These are phyloP conservation scores for Drosophila nikananu DNA, from an alignment of 1,140 invertebrate genomes.

Conservation along the genomic window DNA sequence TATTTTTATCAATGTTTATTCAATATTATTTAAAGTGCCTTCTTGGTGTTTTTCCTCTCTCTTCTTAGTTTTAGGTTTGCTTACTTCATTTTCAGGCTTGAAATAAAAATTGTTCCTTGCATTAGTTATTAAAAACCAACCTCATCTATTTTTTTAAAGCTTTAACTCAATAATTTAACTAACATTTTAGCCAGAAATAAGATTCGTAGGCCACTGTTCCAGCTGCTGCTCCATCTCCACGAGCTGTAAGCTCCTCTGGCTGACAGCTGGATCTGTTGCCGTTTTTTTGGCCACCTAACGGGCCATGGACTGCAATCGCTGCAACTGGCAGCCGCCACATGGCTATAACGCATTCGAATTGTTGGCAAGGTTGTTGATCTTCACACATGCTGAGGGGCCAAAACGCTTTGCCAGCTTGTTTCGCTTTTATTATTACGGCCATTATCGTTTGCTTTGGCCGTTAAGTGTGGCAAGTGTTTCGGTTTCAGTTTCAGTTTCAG, in stretches of 20 bases:
- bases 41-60: too few relatives aligned
- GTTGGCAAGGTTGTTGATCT: slow-evolving; percentile 81
- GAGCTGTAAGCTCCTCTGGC: background rate
- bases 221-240: background rate
- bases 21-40: too few relatives aligned
- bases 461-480: slow-evolving; percentile 61
- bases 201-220: background rate
- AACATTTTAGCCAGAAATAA: background rate
- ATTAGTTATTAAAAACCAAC: background rate
- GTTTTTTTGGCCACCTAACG: slow-evolving; percentile 63
- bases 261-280: slow-evolving; percentile 27
- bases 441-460: slow-evolving; percentile 50
- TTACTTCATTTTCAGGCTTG: too few relatives aligned
- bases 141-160: too few relatives aligned
- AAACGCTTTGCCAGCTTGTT: slow-evolving; percentile 49
- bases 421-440: slow-evolving; percentile 42
- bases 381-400: slow-evolving; percentile 52
- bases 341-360: slow-evolving; percentile 47
- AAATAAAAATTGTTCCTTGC: too few relatives aligned
- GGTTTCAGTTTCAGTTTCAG: slow-evolving; percentile 30
- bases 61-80: too few relatives aligned
- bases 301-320: slow-evolving; percentile 48
- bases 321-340: slow-evolving; percentile 7
- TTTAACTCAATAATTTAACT: background rate
- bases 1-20: too few relatives aligned